Percentiles rank a stretch among this genome's conserved stretches.
These are phyloP conservation scores for Hermaeophaga mercurialis DNA, from an alignment of 2,888 invertebrate genomes.

Conservation along the genomic window DNA sequence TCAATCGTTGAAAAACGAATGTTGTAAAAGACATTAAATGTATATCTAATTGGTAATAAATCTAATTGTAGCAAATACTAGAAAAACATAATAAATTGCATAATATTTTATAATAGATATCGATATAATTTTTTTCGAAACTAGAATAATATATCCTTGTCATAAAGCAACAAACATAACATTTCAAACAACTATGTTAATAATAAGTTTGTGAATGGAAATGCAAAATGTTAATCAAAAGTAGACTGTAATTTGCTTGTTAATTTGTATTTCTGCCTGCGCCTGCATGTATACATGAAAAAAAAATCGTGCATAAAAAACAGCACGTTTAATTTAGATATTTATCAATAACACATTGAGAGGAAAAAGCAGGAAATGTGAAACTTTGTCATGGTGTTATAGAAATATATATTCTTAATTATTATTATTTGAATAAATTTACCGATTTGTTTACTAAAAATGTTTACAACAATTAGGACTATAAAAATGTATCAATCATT, in stretches of 20 bases:
- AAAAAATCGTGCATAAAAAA: background rate
- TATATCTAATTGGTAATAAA: too few species aligned
- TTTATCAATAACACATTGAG: background rate
- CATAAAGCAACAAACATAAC: background rate
- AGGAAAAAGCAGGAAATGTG: too few species aligned
- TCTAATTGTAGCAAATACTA: too few species aligned
- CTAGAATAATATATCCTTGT: background rate
- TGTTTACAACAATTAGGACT: too few species aligned
- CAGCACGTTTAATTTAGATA: background rate
- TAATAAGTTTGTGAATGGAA: constrained; percentile 2
- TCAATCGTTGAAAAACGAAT: too few species aligned
- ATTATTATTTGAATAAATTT: too few species aligned
- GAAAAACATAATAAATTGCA: background rate
- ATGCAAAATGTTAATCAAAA: background rate
- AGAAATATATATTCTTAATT: too few species aligned
- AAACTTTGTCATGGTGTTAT: too few species aligned
- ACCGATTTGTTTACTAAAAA: too few species aligned
- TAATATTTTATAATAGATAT: background rate
- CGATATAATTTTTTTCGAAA: background rate
- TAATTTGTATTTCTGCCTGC: background rate
- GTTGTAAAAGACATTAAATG: too few species aligned
- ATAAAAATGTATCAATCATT: too few species aligned
- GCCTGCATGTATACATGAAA: background rate
- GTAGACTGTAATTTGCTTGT: background rate
- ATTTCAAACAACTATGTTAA: constrained; percentile 5